Evolutionary conservation across 2,888 invertebrate species (phyloP), one percentile per base, ranked within the genome.

Genomic region (Sussaba pulchella): DNA sequence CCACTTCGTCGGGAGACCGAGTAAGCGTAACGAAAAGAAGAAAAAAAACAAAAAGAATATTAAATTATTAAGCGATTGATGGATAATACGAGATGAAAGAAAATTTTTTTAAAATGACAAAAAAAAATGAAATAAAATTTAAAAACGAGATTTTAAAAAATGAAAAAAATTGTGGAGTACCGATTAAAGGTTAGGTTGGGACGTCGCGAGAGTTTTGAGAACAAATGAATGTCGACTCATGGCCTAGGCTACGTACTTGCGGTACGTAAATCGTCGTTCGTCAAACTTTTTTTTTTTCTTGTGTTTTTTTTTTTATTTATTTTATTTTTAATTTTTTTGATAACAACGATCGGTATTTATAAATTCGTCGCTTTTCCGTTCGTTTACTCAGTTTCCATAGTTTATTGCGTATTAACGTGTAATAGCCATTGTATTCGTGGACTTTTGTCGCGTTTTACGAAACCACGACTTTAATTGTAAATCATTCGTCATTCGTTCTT

Each of bases 181-280:
- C n/a, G n/a, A 78, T 85, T 84, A 83, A 78, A 69, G 80, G 72
- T 61, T 69, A n/a, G 73, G 59, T 75, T 78, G 67, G 59, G 70
- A 80, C 66, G 71, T 67, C 67, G 74, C 74, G 81, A 80, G 78
- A 83, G 74, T 85, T 84, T 76, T 77, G 84, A 86, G 85, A 87
- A 84, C 83, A 86, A 85, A 84, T 89, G 85, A 85, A 86, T 86
- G 36, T 74, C 85, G 88, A 88, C 85, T 88, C 86, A 88, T 88
- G 90, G 90, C 90, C 90, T 90, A 90, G 83, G 31, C 69, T 85
- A 86, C 86, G 86, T 87, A 88, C 82, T 78, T 79, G 69, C 43
- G 66, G 52, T 85, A 88, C 84, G 84, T 87, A 85, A 76, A 72
- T 81, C 81, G 83, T 83, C 79, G 66, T 82, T 81, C 50, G 78